These are phyloP conservation scores for Chloroceryle inda DNA, from an alignment of 2,797 vertebrate species.

Conservation along the genomic window DNA sequence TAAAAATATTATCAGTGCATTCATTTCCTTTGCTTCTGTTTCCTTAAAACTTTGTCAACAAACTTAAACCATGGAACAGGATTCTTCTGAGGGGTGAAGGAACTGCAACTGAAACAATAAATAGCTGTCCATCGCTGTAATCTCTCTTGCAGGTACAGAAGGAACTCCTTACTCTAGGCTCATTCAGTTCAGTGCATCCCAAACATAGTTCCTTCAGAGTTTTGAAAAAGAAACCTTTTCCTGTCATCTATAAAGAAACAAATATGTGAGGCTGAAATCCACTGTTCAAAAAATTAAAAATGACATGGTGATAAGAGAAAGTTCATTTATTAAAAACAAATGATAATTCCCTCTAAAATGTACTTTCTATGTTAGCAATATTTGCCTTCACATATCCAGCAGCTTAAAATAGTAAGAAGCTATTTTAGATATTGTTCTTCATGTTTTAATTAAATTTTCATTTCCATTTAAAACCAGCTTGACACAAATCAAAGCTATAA, in stretches of 20 bases:
- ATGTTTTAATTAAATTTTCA: not conserved
- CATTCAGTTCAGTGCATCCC: not conserved
- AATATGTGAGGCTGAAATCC: not conserved
- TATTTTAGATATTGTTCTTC: not conserved
- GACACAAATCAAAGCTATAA: not conserved
- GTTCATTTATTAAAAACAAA: not conserved
- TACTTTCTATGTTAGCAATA: not conserved
- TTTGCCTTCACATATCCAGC: not conserved
- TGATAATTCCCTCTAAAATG: not conserved
- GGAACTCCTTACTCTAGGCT: not conserved
- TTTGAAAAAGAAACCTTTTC: not conserved
- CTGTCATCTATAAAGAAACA: not conserved
- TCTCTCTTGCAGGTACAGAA: not conserved
- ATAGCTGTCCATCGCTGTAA: not conserved
- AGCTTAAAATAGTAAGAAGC: not conserved
- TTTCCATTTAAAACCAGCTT: not conserved
- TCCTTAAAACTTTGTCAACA: not conserved
- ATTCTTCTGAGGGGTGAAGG: not conserved
- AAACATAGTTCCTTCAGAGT: not conserved
- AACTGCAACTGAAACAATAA: not conserved
- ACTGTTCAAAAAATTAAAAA: not conserved
- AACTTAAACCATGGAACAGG: not conserved
- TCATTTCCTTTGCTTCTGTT: not conserved
- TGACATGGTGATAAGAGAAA: not conserved
- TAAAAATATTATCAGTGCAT: not conserved